Evolutionary conservation across 2,888 invertebrate genomes (phyloP).

Genomic region (Agriopis marginaria): DNA sequence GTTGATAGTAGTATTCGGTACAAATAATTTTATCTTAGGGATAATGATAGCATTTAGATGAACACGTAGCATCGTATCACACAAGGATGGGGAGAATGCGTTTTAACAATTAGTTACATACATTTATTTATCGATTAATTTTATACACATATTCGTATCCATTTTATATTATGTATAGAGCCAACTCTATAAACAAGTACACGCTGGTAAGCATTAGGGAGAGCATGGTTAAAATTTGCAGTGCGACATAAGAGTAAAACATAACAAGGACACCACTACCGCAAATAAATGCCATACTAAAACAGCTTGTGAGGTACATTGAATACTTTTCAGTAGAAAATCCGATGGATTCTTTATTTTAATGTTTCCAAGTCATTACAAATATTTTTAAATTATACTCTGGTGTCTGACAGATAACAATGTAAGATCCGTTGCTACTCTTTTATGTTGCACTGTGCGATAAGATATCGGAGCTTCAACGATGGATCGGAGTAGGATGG

Average conservation of each 20-base stretch:
- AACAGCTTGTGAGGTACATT: no score
- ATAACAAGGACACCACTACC: no score
- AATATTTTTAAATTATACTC: no score
- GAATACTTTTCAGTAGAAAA: no score
- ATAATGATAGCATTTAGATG: conserved; percentile 64
- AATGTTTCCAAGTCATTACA: no score
- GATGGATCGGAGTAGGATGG: no score
- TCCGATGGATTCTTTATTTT: no score
- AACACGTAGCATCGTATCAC: conserved; percentile 78
- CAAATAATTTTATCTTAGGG: conserved; percentile 48
- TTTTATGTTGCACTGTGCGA: no score
- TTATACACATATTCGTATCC: conserved; percentile 54
- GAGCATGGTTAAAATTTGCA: neutral
- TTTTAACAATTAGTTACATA: conserved; percentile 52
- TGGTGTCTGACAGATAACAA: no score
- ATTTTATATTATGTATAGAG: conserved; percentile 8
- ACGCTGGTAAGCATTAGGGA: neutral
- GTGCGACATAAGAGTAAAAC: no score
- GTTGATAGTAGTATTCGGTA: conserved; percentile 11
- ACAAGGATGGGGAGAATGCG: conserved; percentile 68
- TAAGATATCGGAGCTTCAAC: neutral
- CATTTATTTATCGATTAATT: conserved; percentile 49
- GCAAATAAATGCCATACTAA: no score
- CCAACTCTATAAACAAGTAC: conserved; percentile 11
- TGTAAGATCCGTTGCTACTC: no score